phyloP scores from a whole-genome alignment of 2,113 vertebrate species.

The Hyla sarda region DNA sequence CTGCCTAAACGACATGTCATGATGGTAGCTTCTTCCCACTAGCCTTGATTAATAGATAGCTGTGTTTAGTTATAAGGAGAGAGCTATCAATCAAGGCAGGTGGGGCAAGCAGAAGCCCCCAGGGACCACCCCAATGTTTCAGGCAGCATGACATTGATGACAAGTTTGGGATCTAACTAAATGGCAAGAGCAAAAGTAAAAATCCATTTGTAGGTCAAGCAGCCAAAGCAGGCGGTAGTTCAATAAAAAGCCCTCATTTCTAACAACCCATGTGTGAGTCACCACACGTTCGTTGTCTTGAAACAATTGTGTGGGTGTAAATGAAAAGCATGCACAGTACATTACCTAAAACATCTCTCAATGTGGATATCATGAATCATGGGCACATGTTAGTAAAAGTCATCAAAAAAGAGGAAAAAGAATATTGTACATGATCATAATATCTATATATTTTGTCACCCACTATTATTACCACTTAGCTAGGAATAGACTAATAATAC shows the following conservation, averaged over 20 bases:
- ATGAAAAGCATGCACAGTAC: neutral
- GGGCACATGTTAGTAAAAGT: neutral
- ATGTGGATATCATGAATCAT: neutral
- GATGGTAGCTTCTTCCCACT: no score
- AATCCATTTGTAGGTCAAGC: neutral
- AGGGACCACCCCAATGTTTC: no score
- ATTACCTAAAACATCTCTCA: neutral
- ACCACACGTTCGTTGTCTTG: neutral
- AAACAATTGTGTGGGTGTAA: neutral
- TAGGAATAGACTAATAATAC: neutral
- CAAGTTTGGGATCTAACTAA: neutral
- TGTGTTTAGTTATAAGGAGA: no score
- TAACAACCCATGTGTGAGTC: neutral
- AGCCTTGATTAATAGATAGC: no score
- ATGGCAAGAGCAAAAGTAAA: neutral
- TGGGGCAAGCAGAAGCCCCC: no score
- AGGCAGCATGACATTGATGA: no score
- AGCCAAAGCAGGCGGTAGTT: neutral
- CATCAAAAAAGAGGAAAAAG: neutral
- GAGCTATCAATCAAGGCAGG: no score
- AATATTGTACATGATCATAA: neutral
- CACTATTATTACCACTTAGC: neutral
- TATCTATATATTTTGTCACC: neutral
- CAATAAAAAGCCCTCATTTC: neutral
- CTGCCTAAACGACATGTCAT: no score